A percentile compares a stretch with the other conserved stretches of the same genome.
These are phyloP conservation scores for Eurystomus glaucurus DNA, from an alignment of 2,797 vertebrate genomes.

Conservation along the genomic window DNA sequence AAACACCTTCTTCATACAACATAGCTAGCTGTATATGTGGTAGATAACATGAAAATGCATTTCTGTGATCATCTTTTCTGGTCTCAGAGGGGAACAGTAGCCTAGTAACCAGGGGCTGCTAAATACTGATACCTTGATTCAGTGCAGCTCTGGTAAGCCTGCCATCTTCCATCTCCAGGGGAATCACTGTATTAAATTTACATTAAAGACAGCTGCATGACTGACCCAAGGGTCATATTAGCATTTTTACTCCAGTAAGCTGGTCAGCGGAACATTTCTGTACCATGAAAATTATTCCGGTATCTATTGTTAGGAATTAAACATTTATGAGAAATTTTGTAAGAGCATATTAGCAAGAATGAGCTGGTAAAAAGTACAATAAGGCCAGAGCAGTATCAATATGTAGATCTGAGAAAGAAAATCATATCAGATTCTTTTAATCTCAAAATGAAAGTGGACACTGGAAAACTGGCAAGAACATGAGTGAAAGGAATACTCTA, in stretches of 20 bases:
- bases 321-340: conserved; percentile 72
- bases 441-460: conserved; percentile 26
- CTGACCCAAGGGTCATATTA: conserved; percentile 65
- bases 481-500: neutral
- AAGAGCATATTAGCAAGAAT: conserved; percentile 49
- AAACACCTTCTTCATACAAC: neutral
- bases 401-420: conserved; percentile 23
- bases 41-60: neutral
- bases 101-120: conserved; percentile 42
- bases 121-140: conserved; percentile 43
- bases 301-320: conserved; percentile 70
- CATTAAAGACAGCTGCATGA: conserved; percentile 53
- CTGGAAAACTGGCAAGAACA: rapidly evolving
- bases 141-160: neutral
- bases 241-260: conserved; percentile 57
- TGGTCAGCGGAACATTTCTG: conserved; percentile 69
- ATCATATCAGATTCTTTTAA: conserved; percentile 29
- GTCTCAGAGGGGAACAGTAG: conserved; percentile 22
- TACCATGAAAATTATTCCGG: conserved; percentile 47
- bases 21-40: neutral
- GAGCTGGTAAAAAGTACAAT: conserved; percentile 16
- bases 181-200: conserved; percentile 67
- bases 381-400: conserved; percentile 14
- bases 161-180: conserved; percentile 37
- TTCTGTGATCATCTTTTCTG: conserved; percentile 6